Conservation (phyloP, 1,140 invertebrate genomes). For the Drosophila repletoides region DNA sequence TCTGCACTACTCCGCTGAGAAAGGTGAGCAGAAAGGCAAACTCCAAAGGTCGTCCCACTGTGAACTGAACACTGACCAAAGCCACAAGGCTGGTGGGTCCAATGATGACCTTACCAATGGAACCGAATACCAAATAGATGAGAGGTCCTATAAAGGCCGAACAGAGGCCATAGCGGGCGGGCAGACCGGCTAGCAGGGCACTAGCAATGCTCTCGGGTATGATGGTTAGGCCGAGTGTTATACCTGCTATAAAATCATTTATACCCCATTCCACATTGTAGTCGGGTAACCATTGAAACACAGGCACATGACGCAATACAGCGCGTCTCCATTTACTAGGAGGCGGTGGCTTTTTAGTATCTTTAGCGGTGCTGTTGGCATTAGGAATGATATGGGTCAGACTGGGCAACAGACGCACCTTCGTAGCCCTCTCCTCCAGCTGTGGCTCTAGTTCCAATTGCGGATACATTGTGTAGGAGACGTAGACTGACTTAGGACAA, state of each 20-base stretch:
- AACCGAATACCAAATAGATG: constrained; percentile 94
- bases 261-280: constrained; percentile 85
- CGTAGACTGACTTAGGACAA: neutral
- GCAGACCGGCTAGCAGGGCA: constrained; percentile 88
- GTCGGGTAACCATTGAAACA: constrained; percentile 86
- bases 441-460: constrained; percentile 57
- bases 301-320: constrained; percentile 57
- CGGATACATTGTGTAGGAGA: constrained; percentile 55
- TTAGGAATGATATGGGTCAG: neutral
- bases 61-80: constrained; percentile 87
- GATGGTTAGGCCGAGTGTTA: constrained; percentile 91
- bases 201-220: constrained; percentile 94
- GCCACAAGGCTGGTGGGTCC: constrained; percentile 92
- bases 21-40: constrained; percentile 92
- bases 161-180: constrained; percentile 85
- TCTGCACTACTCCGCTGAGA: constrained; percentile 89
- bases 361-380: neutral
- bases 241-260: constrained; percentile 88
- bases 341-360: constrained; percentile 15
- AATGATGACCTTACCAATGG: constrained; percentile 94
- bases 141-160: constrained; percentile 87
- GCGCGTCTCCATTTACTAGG: constrained; percentile 50
- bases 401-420: constrained; percentile 29
- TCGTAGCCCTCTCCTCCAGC: constrained; percentile 47
- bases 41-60: constrained; percentile 87